A percentile compares a stretch with the other conserved stretches of the same genome.
phyloP scores from a whole-genome alignment of 1,140 invertebrate genomes.

The Araneus ventricosus region DNA sequence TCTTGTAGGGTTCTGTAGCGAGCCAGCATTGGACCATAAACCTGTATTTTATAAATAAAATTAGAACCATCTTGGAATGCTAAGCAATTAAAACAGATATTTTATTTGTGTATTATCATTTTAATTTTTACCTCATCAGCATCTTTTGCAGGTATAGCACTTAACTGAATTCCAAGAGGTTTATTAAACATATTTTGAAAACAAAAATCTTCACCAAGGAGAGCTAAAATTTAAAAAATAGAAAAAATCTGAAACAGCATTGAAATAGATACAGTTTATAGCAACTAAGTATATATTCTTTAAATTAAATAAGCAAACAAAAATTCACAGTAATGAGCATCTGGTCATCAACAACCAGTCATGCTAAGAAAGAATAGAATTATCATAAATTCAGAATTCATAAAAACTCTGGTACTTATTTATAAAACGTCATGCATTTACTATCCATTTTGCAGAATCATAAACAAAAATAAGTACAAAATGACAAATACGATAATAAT shows the following conservation, averaged over 20 bases:
- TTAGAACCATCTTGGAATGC: not conserved
- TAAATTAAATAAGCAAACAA: too few species aligned
- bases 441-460: too few species aligned
- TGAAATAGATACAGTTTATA: too few species aligned
- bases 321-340: too few species aligned
- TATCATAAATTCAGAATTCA: too few species aligned
- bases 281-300: too few species aligned
- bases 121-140: constrained; percentile 81
- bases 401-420: too few species aligned
- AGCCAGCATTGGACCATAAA: constrained; percentile 85
- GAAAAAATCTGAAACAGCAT: not conserved
- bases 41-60: constrained; percentile 79
- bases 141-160: constrained; percentile 84
- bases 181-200: constrained; percentile 81
- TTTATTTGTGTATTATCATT: not conserved
- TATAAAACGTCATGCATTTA: too few species aligned
- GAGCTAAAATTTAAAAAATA: constrained; percentile 13
- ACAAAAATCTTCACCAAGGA: constrained; percentile 32
- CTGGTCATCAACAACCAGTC: too few species aligned
- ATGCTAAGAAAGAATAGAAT: too few species aligned
- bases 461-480: too few species aligned
- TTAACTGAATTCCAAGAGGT: constrained; percentile 81
- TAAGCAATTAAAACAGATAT: not conserved
- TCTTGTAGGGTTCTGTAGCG: constrained; percentile 80
- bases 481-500: too few species aligned